phyloP scores from a whole-genome alignment of 1,140 invertebrate genomes.

The Drosophila simulans region DNA sequence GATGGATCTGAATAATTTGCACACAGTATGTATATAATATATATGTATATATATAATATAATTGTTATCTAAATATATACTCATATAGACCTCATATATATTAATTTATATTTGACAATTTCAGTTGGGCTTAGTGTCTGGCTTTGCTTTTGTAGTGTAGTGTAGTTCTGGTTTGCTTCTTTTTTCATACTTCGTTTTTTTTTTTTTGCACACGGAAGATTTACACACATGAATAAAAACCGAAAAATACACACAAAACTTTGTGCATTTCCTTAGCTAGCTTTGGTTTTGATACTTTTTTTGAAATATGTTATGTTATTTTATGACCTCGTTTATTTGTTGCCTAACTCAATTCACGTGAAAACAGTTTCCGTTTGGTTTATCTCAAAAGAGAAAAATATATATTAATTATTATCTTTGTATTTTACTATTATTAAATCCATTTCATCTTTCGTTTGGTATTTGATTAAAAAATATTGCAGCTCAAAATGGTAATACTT shows the following conservation, averaged over 20 bases:
- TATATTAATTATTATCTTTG: constrained; percentile 81
- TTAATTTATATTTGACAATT: constrained; percentile 77
- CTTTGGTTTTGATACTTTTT: constrained; percentile 68
- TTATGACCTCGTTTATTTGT: constrained; percentile 40
- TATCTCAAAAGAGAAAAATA: constrained; percentile 83
- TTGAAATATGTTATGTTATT: constrained; percentile 67
- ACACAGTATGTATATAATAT: constrained; percentile 72
- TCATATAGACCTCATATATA: constrained; percentile 70
- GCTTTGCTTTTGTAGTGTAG: constrained; percentile 76
- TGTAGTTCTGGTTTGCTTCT: constrained; percentile 49
- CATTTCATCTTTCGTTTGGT: constrained; percentile 17
- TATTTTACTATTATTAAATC: constrained; percentile 51
- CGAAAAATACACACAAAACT: constrained; percentile 76
- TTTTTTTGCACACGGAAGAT: constrained; percentile 76
- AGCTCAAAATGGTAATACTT: constrained; percentile 81
- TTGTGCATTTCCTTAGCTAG: constrained; percentile 48
- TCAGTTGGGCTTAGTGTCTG: constrained; percentile 82
- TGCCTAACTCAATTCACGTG: constrained; percentile 80
- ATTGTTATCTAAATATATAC: constrained; percentile 82
- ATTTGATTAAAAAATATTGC: constrained; percentile 82
- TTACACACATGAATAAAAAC: constrained; percentile 74
- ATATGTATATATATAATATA: constrained; percentile 66
- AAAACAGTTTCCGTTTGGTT: constrained; percentile 71
- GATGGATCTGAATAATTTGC: constrained; percentile 80
- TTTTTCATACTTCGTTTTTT: constrained; percentile 14